Conservation (phyloP, 2,113 vertebrate species). For the Tonatia bakeri region DNA sequence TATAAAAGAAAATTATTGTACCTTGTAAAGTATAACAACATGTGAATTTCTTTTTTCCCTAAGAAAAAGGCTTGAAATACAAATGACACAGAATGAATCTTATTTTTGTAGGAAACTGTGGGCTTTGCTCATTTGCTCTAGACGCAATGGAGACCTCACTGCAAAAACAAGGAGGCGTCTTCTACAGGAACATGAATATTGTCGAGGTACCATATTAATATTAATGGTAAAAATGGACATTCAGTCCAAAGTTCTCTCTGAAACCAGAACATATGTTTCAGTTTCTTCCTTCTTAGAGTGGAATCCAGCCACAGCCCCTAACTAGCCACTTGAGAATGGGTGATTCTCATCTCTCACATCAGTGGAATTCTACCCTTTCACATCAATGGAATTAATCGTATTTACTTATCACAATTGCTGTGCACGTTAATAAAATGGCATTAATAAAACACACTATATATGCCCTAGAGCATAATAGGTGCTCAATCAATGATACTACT, state of each 20-base stretch:
- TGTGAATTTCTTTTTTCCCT: background rate
- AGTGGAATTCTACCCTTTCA: background rate
- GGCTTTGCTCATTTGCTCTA: background rate
- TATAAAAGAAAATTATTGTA: constrained; percentile 19
- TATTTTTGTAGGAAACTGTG: background rate
- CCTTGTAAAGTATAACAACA: background rate
- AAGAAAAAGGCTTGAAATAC: background rate
- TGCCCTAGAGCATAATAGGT: background rate
- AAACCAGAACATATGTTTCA: background rate
- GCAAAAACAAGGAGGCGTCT: background rate
- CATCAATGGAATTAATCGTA: background rate
- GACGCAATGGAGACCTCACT: background rate
- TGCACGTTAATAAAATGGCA: background rate
- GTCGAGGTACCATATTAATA: background rate
- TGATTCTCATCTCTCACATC: background rate
- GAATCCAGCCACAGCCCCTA: background rate
- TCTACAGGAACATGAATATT: background rate
- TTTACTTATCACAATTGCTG: background rate
- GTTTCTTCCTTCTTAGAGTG: background rate
- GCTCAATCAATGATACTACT: background rate
- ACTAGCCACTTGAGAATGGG: background rate
- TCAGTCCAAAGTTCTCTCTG: background rate
- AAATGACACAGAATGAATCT: background rate
- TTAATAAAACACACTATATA: background rate
- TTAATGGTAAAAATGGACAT: background rate